These are phyloP conservation scores for Dysmachus trigonus DNA, from an alignment of 2,888 invertebrate genomes.

Conservation along the genomic window DNA sequence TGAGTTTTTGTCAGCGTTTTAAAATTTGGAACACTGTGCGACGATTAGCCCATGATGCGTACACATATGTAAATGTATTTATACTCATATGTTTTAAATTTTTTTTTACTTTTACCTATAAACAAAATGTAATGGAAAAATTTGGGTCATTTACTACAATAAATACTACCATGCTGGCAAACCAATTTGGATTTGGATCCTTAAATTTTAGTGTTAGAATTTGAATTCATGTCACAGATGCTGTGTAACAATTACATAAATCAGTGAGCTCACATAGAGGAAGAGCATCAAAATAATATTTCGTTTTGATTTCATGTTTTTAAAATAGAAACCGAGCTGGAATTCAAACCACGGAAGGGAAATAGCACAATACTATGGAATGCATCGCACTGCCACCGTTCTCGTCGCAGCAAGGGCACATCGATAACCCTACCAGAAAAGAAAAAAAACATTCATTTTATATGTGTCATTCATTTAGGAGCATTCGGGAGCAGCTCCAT, in stretches of 20 bases:
- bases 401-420: background rate
- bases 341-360: background rate
- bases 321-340: background rate
- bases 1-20: too few species aligned
- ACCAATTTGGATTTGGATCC: background rate
- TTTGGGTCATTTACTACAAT: too few species aligned
- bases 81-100: too few species aligned
- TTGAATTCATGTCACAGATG: background rate
- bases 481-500: conserved; percentile 7
- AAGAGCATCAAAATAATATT: background rate
- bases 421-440: background rate
- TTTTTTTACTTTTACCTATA: too few species aligned
- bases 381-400: background rate
- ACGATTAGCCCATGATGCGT: too few species aligned
- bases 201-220: background rate
- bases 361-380: background rate
- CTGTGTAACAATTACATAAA: background rate
- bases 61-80: too few species aligned
- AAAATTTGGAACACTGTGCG: too few species aligned
- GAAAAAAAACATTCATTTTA: background rate
- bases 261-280: background rate
- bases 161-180: too few species aligned
- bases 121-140: too few species aligned
- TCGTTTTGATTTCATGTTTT: background rate
- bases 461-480: background rate